Evolutionary conservation across 2,797 vertebrate genomes (phyloP).

Genomic region (Tokudaia muenninki): DNA sequence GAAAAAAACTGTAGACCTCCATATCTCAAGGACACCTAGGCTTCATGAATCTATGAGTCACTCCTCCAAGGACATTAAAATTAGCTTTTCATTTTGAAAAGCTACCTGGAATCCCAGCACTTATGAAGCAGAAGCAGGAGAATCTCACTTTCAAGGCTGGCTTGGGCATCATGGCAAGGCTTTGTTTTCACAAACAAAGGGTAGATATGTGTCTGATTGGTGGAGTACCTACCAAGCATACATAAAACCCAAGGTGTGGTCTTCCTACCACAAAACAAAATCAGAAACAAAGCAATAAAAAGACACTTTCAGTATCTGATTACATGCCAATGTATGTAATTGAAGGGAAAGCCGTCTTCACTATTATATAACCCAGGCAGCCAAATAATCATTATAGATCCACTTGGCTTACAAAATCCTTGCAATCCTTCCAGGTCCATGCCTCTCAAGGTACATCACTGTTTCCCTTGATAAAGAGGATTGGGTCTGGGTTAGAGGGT

Average conservation of each 20-base stretch:
- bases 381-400: not conserved
- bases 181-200: not conserved
- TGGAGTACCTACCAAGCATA: not conserved
- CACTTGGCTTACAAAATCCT: constrained; percentile 57
- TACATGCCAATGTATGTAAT: not conserved
- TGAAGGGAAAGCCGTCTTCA: not conserved
- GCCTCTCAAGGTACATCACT: not conserved
- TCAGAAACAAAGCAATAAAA: not conserved
- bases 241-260: not conserved
- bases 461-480: not conserved
- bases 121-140: not conserved
- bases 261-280: not conserved
- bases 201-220: not conserved
- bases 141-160: not conserved
- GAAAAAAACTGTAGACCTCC: not conserved
- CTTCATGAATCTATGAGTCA: not conserved
- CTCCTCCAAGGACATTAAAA: not conserved
- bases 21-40: not conserved
- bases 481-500: not conserved
- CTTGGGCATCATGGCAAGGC: not conserved
- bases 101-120: not conserved
- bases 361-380: not conserved
- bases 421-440: not conserved
- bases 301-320: not conserved
- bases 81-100: too few relatives aligned